Base-by-base conservation (phyloP, 2,888 invertebrate species). In the Quadroppia sp. region DNA sequence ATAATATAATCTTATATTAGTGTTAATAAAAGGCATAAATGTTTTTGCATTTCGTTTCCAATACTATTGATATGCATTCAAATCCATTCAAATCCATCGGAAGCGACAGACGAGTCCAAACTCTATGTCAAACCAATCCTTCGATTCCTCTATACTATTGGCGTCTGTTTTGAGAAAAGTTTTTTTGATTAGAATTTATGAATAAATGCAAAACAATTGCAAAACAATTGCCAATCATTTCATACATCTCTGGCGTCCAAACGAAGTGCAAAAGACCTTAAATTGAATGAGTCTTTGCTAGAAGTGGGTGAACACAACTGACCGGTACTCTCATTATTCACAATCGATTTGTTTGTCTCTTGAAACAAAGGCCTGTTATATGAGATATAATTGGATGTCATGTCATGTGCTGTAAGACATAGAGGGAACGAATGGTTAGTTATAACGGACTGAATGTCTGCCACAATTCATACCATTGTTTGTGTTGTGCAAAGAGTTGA, bases 211-310 rank as follows among this genome's bases (percentile, higher is more conserved):
- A n/a, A 36, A 36, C 9, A 36, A 9, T 36, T 36, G 36, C 4
- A 9, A 36, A 9, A 9, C 4, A 36, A 36, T 4, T 7, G 36
- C 4, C 36, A 36, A 36, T 36, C 36, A 36, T 36, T 36, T 36
- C 36, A 7, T 36, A 69, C 69, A 42, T 69, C 69, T 69, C 69
- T 69, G 20, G 69, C 69, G 15, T 69, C 69, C 45, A 69, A 69
- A 25, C 69, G 42, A 9, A 69, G 40, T n/a, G 69, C 69, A 45
- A 69, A 69, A 40, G 69, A 69, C 23, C 42, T 69, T 20, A 69
- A 69, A 69, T 69, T 69, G 25, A 69, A 69, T 1, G 69, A 69
- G 28, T 69, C 69, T 69, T 69, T 69, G 45, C 69, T 69, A 11
- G 69, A 69, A 17, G 42, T 69, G 20, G 69, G 69, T 9, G 69